phyloP scores from a whole-genome alignment of 2,888 invertebrate genomes.

The Drosophila subquinaria region DNA sequence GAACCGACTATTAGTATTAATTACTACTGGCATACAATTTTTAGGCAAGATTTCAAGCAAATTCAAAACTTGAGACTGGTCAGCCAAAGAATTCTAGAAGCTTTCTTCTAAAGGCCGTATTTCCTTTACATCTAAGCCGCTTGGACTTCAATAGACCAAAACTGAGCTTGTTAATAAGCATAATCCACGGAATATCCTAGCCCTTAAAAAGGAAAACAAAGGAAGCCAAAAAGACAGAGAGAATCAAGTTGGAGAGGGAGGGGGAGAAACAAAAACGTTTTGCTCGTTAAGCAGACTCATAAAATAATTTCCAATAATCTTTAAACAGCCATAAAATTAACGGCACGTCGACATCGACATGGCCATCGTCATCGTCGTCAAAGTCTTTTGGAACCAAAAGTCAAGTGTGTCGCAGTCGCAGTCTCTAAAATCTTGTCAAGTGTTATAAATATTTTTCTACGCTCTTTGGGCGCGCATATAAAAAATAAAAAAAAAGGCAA shows the following conservation, averaged over 20 bases:
- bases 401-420: slow-evolving; percentile 52
- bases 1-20: too few relatives aligned
- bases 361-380: slow-evolving; percentile 18
- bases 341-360: slow-evolving; percentile 70
- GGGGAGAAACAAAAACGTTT: slow-evolving; percentile 51
- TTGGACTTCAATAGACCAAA: slow-evolving; percentile 6
- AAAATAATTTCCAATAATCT: slow-evolving; percentile 81
- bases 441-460: slow-evolving; percentile 78
- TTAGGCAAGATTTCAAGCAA: too few relatives aligned
- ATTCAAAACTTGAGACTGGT: not conserved
- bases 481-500: slow-evolving; percentile 33
- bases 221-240: slow-evolving; percentile 10
- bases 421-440: slow-evolving; percentile 74
- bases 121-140: not conserved
- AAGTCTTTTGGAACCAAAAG: slow-evolving; percentile 41
- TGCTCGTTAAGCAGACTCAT: slow-evolving; percentile 72
- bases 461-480: slow-evolving; percentile 42
- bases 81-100: not conserved
- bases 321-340: slow-evolving; percentile 78
- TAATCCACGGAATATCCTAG: slow-evolving; percentile 6
- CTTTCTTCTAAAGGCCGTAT: not conserved
- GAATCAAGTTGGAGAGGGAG: not conserved
- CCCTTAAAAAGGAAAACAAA: not conserved
- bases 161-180: slow-evolving; percentile 5
- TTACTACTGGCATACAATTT: too few relatives aligned